Conservation (phyloP, 2,797 vertebrate species). For the Psittacula echo region DNA sequence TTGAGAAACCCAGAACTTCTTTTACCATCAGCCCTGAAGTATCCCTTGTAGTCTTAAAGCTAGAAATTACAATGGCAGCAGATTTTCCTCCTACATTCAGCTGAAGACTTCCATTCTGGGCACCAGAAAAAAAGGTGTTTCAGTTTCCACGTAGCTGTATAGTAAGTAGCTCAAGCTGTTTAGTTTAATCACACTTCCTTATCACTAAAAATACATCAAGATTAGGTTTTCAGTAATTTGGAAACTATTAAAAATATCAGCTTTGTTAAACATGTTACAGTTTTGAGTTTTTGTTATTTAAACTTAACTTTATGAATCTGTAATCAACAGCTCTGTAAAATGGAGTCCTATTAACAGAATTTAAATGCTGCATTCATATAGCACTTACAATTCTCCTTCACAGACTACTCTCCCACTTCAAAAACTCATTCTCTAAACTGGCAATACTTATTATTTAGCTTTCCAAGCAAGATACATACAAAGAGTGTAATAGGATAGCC, state of each 20-base stretch:
- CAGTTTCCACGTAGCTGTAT: fast-evolving
- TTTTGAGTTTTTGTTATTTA: background rate
- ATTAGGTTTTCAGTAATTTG: fast-evolving
- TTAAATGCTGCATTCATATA: fast-evolving
- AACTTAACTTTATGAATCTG: background rate
- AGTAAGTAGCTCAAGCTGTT: fast-evolving
- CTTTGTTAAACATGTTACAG: background rate
- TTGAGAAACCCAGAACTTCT: fast-evolving
- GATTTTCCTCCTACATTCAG: background rate
- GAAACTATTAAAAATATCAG: fast-evolving
- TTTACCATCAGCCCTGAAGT: fast-evolving
- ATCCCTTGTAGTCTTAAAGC: background rate
- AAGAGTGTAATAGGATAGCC: slow-evolving; percentile 95
- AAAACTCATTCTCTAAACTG: fast-evolving
- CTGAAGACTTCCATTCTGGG: fast-evolving
- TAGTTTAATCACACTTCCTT: fast-evolving
- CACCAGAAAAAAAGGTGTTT: fast-evolving
- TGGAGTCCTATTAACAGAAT: fast-evolving
- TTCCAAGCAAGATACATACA: slow-evolving; percentile 71
- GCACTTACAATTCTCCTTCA: fast-evolving
- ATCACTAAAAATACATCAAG: fast-evolving
- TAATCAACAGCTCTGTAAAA: background rate
- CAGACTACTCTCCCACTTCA: fast-evolving
- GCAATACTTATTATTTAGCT: fast-evolving
- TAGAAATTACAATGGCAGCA: fast-evolving